Conservation (phyloP, 2,797 vertebrate species). For the Sebastes cheni region DNA sequence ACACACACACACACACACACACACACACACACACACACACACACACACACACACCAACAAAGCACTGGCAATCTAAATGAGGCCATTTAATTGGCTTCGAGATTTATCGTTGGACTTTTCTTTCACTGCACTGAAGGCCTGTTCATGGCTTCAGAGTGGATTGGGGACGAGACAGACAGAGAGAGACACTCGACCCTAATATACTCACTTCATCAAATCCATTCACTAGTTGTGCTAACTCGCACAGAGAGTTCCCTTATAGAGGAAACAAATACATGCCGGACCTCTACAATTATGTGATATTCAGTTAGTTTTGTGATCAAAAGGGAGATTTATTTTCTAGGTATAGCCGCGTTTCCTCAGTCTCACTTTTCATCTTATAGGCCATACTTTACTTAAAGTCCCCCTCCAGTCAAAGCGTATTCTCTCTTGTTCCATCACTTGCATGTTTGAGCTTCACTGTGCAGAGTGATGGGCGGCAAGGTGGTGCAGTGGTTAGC, state of each 20-base stretch:
- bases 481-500: too few relatives aligned
- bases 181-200: neutral
- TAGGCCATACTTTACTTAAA: neutral
- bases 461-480: neutral
- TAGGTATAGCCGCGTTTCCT: neutral
- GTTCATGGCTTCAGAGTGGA: neutral
- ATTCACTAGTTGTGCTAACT: neutral
- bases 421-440: neutral
- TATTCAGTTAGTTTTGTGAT: neutral
- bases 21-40: neutral
- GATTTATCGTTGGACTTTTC: constrained; percentile 4
- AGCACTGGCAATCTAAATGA: constrained; percentile 39
- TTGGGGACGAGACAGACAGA: neutral
- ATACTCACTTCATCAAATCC: neutral
- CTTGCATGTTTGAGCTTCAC: neutral
- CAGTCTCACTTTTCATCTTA: neutral
- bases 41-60: neutral
- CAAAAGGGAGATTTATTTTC: neutral
- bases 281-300: neutral
- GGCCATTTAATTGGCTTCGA: constrained; percentile 38
- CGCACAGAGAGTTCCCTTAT: neutral
- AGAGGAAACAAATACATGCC: neutral
- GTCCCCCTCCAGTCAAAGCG: neutral
- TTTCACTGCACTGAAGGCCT: neutral
- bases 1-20: constrained; percentile 11